Evolutionary conservation across 2,888 invertebrate species (phyloP), one percentile per base, ranked within the genome.

Genomic region (Stenurella melanura): DNA sequence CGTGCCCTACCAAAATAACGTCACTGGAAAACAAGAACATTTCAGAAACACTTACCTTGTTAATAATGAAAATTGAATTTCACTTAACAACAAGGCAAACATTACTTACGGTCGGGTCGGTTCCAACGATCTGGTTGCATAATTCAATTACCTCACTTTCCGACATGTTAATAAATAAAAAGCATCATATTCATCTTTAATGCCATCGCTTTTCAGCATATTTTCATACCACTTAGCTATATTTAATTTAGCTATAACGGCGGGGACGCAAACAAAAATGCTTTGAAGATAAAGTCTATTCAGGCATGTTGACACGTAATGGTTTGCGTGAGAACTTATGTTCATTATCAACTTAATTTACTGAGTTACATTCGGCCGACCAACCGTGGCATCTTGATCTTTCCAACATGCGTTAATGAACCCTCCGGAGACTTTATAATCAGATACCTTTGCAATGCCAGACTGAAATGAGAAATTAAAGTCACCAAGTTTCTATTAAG

Each of bases 391-490:
- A 68, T 76, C 74, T 79, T 76, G 76, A 80, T 79, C 80, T 79
- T 70, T 19, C 66, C 71, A 76, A 75, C 80, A 76, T 81, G 78
- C 82, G 80, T 82, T 84, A 82, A 84, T 82, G 83, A 83, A 83
- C 79, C 78, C 75, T 73, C 71, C 42, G 76, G 73, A 76, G 79
- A 80, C 81, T 80, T 74, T 76, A 78, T 82, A 80, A 84, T 79
- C 78, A 81, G 82, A 82, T 82, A 80, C 75, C 78, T 78, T 77
- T 77, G 75, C 76, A 73, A 75, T 71, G 67, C 19, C 74, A 60
- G 76, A 19, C 68, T 74, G 77, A 75, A 82, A 79, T 81, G 79
- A 77, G 80, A 78, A 80, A 77, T 81, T 80, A 78, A 80, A 79
- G 80, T 76, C 76, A 70, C 70, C 74, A 15, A 42, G 72, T 68